A percentile compares a stretch with the other conserved stretches of the same genome.
Conservation (phyloP, 2,797 vertebrate species). For the Liparis tanakae region DNA sequence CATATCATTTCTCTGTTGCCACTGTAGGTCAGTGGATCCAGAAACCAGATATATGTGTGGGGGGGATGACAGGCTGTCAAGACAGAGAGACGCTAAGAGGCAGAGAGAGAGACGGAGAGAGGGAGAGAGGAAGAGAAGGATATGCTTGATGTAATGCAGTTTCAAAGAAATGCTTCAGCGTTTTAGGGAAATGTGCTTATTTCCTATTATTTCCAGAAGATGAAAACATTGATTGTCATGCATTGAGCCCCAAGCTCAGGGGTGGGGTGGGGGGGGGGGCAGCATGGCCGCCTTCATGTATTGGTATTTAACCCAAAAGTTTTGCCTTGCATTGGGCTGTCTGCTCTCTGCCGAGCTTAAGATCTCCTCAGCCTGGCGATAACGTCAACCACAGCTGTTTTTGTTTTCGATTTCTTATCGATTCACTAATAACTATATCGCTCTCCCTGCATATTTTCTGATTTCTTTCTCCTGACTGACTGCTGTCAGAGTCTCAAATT, state of each 20-base stretch:
- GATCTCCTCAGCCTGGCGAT: too few relatives aligned
- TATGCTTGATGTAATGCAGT: slow-evolving; percentile 1
- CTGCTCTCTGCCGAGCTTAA: too few relatives aligned
- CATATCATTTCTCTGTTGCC: slow-evolving; percentile 59
- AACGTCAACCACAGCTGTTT: too few relatives aligned
- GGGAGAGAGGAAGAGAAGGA: neutral
- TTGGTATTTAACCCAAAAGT: too few relatives aligned
- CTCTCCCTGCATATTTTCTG: too few relatives aligned
- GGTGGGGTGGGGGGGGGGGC: neutral
- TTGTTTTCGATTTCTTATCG: too few relatives aligned
- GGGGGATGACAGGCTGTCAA: slow-evolving; percentile 44
- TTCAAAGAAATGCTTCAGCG: neutral
- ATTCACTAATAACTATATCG: too few relatives aligned
- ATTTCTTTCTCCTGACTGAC: too few relatives aligned
- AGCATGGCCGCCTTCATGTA: too few relatives aligned
- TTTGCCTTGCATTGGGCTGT: too few relatives aligned
- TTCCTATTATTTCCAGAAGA: neutral
- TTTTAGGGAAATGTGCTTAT: neutral
- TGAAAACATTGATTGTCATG: neutral
- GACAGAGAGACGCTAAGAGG: slow-evolving; percentile 25
- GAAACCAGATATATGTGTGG: slow-evolving; percentile 55
- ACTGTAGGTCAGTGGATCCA: slow-evolving; percentile 64
- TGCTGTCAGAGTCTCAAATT: too few relatives aligned
- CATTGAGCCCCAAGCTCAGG: neutral
- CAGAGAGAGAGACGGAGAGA: neutral